These are phyloP conservation scores for Phocides pigmalion DNA, from an alignment of 1,140 invertebrate species.

Conservation along the genomic window DNA sequence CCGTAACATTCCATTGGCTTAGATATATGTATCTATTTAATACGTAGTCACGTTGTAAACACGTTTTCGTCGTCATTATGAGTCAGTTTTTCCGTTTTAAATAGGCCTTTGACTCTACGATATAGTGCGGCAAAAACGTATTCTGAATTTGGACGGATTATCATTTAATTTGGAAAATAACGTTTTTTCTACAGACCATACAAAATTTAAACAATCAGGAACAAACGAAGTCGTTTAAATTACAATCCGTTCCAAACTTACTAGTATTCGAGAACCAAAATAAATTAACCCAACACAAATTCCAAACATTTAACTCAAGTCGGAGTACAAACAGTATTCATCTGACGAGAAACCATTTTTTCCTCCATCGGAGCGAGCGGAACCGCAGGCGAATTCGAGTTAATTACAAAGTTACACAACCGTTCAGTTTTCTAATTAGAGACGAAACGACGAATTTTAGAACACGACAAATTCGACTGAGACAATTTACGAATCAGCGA, in stretches of 20 bases:
- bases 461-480: constrained; percentile 27
- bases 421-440: constrained; percentile 48
- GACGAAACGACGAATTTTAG: constrained; percentile 37
- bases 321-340: constrained; percentile 13
- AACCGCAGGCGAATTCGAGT: constrained; percentile 45
- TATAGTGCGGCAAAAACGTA: no score
- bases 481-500: constrained; percentile 23
- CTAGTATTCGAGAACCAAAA: background rate
- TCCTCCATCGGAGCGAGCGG: constrained; percentile 32
- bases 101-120: no score
- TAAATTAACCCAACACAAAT: constrained; percentile 5
- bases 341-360: constrained; percentile 27
- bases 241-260: background rate
- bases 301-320: constrained; percentile 11
- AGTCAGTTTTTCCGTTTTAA: no score
- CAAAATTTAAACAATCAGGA: background rate
- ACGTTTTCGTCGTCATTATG: no score
- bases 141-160: no score
- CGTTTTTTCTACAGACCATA: background rate
- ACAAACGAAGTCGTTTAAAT: background rate
- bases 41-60: no score
- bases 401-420: constrained; percentile 50
- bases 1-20: no score
- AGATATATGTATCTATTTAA: no score
- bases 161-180: no score